A percentile compares a stretch with the other conserved stretches of the same genome.
Evolutionary conservation across 2,888 invertebrate species (phyloP).

Genomic region (Ctenicera cuprea): DNA sequence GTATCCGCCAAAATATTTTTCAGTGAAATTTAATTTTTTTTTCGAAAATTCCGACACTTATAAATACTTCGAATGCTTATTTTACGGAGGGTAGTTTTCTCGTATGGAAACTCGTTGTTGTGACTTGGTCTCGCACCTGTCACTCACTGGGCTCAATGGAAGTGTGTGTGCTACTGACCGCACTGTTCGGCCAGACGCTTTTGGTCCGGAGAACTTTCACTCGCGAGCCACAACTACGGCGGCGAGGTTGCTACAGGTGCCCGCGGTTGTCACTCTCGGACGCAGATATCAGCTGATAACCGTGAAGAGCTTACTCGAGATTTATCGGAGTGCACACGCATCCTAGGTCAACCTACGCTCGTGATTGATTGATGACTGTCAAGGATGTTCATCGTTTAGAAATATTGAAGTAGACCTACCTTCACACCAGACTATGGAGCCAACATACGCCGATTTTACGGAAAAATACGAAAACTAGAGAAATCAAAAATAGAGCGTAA

Average conservation of each 20-base stretch:
- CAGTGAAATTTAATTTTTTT: no score
- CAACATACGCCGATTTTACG: no score
- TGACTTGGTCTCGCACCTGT: slow-evolving; percentile 60
- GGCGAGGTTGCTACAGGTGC: slow-evolving; percentile 57
- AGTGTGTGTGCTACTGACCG: slow-evolving; percentile 70
- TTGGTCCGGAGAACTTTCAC: slow-evolving; percentile 63
- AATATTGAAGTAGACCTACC: no score
- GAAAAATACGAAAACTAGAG: no score
- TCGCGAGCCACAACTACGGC: slow-evolving; percentile 47
- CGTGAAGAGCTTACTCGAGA: slow-evolving; percentile 64
- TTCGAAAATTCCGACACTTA: no score
- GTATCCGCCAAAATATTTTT: neutral
- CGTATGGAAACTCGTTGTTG: slow-evolving; percentile 13
- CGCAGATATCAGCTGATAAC: slow-evolving; percentile 53
- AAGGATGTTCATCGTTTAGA: neutral
- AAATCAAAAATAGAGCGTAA: no score
- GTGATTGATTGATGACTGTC: slow-evolving; percentile 21
- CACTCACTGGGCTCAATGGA: slow-evolving; percentile 65
- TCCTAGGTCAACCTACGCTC: slow-evolving; percentile 64
- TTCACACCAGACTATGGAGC: no score
- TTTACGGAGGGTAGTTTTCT: slow-evolving; percentile 6
- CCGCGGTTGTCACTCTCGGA: slow-evolving; percentile 52
- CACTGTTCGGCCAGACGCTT: slow-evolving; percentile 59
- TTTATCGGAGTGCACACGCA: slow-evolving; percentile 63
- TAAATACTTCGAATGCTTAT: neutral